A percentile compares a stretch with the other conserved stretches of the same genome.
Evolutionary conservation across 92 coral and sea anemone genomes (phyloP).

Genomic region (Palythoa grandis): DNA sequence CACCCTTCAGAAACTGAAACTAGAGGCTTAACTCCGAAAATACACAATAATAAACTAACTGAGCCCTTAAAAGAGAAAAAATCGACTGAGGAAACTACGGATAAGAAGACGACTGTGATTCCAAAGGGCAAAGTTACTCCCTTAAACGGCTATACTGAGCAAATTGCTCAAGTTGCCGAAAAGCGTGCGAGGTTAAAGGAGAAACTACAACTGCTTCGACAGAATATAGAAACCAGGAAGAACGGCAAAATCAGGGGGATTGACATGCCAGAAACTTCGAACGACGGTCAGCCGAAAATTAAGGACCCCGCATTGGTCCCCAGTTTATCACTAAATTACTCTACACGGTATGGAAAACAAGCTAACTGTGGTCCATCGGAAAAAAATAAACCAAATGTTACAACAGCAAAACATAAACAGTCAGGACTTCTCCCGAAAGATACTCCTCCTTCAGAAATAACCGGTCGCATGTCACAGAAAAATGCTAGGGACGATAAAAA

Average conservation of each 20-base stretch:
- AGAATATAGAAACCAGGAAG: conserved; percentile 32
- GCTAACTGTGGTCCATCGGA: not conserved
- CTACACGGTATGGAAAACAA: not conserved
- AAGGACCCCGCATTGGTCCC: not conserved
- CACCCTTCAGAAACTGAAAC: not conserved
- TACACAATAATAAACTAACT: not conserved
- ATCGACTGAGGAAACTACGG: not conserved
- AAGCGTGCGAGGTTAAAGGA: conserved; percentile 70
- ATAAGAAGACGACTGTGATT: no score
- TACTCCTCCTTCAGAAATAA: not conserved
- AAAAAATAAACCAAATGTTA: not conserved
- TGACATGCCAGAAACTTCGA: not conserved
- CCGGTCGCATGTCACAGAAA: not conserved
- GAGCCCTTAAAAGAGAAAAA: not conserved
- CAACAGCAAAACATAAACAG: not conserved
- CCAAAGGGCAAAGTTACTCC: conserved; percentile 38
- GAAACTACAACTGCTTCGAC: conserved; percentile 48
- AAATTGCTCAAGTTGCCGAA: conserved; percentile 60
- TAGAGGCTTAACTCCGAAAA: not conserved
- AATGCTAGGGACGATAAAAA: not conserved
- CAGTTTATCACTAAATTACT: not conserved
- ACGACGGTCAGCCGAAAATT: not conserved
- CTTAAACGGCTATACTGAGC: conserved; percentile 57
- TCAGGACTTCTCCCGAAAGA: not conserved
- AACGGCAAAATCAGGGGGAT: not conserved